Evolutionary conservation across 2,797 vertebrate genomes (phyloP).

Genomic region (Diglossa cyanea): DNA sequence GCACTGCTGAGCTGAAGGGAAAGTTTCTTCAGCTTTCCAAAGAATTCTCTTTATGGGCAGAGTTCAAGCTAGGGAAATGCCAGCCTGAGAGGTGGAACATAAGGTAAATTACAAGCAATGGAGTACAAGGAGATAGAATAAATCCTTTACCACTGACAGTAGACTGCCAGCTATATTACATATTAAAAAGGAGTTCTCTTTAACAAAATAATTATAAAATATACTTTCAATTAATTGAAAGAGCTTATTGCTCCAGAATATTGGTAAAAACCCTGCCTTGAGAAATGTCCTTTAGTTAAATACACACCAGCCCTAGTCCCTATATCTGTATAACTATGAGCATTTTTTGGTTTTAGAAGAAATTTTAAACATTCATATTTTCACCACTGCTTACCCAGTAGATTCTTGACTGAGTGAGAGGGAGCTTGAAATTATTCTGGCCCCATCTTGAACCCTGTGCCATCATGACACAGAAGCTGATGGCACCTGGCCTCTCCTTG

Average conservation of each 20-base stretch:
- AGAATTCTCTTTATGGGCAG: not conserved
- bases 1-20: not conserved
- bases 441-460: rapidly evolving
- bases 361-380: not conserved
- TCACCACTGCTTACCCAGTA: not conserved
- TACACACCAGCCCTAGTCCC: rapidly evolving
- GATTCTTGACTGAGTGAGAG: not conserved
- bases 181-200: not conserved
- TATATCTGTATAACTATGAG: rapidly evolving
- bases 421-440: not conserved
- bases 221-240: not conserved
- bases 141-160: not conserved
- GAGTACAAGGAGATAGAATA: not conserved
- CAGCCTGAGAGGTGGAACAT: not conserved
- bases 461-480: not conserved
- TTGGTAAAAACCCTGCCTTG: not conserved
- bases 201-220: not conserved
- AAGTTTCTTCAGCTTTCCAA: not conserved
- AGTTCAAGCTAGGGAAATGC: not conserved
- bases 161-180: not conserved
- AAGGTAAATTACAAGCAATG: not conserved
- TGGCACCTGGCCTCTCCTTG: rapidly evolving
- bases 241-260: not conserved
- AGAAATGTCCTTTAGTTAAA: not conserved
- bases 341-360: not conserved